Conservation (phyloP, 2,797 vertebrate genomes). For the Enteromius afrohamiltoni region DNA sequence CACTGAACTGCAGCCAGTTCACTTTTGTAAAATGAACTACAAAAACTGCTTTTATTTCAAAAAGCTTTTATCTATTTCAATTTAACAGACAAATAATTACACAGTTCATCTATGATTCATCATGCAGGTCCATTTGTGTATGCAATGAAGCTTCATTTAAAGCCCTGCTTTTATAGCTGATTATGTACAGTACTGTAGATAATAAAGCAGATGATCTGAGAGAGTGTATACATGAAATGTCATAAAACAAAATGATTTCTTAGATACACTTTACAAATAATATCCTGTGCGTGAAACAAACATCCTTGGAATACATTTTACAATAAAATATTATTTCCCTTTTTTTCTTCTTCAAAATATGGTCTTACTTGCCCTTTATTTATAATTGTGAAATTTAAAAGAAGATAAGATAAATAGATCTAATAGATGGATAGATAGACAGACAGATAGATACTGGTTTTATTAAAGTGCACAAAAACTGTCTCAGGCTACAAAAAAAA, state of each 20-base stretch:
- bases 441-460: not conserved
- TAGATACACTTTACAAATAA: not conserved
- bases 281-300: not conserved
- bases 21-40: conserved; percentile 7
- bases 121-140: not conserved
- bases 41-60: not conserved
- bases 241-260: not conserved
- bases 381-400: not conserved
- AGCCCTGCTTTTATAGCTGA: not conserved
- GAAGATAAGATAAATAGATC: not conserved
- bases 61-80: conserved; percentile 19
- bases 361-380: not conserved
- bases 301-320: not conserved
- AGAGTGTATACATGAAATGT: not conserved
- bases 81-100: conserved; percentile 7
- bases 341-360: not conserved
- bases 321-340: not conserved
- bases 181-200: not conserved
- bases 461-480: not conserved
- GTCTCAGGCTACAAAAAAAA: conserved; percentile 22
- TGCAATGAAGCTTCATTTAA: not conserved
- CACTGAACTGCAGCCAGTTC: not conserved
- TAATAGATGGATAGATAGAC: not conserved
- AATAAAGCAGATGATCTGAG: not conserved
- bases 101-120: not conserved